These are phyloP conservation scores for Trissolcus japonicus DNA, from an alignment of 2,888 invertebrate genomes.

Conservation along the genomic window DNA sequence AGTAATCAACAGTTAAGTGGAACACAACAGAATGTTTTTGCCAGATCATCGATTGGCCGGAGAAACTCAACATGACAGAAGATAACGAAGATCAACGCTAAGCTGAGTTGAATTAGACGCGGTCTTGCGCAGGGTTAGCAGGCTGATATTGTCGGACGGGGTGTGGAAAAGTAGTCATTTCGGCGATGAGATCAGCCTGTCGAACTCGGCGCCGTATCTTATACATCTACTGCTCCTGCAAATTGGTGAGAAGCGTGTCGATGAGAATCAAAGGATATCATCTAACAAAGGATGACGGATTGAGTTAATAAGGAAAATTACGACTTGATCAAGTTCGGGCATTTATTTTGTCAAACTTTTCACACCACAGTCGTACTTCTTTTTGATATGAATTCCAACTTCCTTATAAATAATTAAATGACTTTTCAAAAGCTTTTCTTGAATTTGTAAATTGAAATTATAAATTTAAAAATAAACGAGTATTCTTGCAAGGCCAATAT, in stretches of 20 bases:
- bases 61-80: conserved; percentile 33
- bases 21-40: conserved; percentile 4
- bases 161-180: conserved; percentile 74
- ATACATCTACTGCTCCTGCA: conserved; percentile 55
- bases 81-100: conserved; percentile 45
- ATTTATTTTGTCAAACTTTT: neutral
- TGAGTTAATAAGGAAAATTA: neutral
- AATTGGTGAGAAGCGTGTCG: conserved; percentile 45
- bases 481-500: neutral
- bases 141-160: conserved; percentile 76
- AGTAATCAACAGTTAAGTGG: conserved; percentile 11
- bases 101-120: conserved; percentile 32
- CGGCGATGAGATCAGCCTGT: conserved; percentile 77
- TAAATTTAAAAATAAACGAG: neutral
- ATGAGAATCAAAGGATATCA: conserved; percentile 8
- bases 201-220: conserved; percentile 74
- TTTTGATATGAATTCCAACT: neutral
- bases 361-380: neutral
- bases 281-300: neutral
- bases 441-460: conserved; percentile 1
- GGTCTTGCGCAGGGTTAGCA: conserved; percentile 74
- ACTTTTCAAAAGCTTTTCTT: neutral
- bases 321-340: neutral
- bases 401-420: neutral
- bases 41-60: conserved; percentile 20